A percentile compares a stretch with the other conserved stretches of the same genome.
These are phyloP conservation scores for Elachura formosa DNA, from an alignment of 2,113 vertebrate genomes.

Conservation along the genomic window DNA sequence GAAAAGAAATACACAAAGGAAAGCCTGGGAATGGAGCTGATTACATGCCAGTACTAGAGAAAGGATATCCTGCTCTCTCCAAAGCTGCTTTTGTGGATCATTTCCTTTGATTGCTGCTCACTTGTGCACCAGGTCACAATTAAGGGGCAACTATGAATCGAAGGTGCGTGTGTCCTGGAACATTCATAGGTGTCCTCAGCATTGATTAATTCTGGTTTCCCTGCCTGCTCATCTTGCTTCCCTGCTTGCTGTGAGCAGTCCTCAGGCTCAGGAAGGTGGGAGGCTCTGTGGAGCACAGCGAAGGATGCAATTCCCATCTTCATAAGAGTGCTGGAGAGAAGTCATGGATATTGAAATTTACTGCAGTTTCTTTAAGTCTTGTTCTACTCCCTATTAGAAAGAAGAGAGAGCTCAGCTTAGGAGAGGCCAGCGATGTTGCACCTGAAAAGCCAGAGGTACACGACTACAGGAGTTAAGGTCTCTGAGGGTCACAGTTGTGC, in stretches of 20 bases:
- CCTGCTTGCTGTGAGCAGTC: neutral
- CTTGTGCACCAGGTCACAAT: neutral
- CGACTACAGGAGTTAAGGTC: neutral
- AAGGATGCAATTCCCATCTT: neutral
- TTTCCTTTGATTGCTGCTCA: neutral
- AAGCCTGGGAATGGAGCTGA: neutral
- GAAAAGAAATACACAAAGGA: slow-evolving; percentile 7
- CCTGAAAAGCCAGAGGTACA: neutral
- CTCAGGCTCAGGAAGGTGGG: neutral
- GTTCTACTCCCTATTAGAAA: neutral
- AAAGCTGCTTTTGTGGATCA: neutral
- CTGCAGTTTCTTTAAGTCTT: neutral
- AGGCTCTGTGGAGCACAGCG: neutral
- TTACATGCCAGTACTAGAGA: neutral
- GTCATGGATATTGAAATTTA: neutral
- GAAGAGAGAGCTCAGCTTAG: neutral
- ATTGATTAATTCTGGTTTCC: neutral
- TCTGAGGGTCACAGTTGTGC: neutral
- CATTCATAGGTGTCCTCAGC: accelerated
- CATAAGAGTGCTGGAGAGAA: neutral
- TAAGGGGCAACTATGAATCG: neutral
- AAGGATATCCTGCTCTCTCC: neutral
- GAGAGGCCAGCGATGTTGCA: neutral
- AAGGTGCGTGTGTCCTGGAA: neutral
- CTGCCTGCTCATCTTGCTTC: neutral